Conservation (phyloP, 2,888 invertebrate genomes). For the Mesopsocus fuscifrons region DNA sequence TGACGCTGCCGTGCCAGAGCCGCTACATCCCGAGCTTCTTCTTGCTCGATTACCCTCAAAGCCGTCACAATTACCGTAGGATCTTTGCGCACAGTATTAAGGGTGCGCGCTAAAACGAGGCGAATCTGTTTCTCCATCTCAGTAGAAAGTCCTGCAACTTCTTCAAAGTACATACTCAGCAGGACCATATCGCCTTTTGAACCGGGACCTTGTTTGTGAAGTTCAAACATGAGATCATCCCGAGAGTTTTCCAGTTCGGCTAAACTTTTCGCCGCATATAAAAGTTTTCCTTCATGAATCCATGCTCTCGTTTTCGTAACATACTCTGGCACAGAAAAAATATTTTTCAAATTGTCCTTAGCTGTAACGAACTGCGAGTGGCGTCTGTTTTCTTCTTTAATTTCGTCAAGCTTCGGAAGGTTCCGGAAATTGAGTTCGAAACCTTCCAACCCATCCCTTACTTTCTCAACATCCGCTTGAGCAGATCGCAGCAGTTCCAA, state of each 20-base stretch:
- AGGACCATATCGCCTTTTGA: conserved; percentile 78
- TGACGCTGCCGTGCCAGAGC: conserved; percentile 53
- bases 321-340: conserved; percentile 93
- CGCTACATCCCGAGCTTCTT: conserved; percentile 85
- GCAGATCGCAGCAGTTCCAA: conserved; percentile 76
- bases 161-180: conserved; percentile 88
- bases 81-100: conserved; percentile 87
- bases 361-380: conserved; percentile 97
- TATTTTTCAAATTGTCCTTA: conserved; percentile 94
- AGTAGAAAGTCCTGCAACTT: conserved; percentile 79
- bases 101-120: conserved; percentile 68
- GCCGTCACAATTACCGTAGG: conserved; percentile 93
- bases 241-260: conserved; percentile 92
- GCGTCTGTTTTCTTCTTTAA: conserved; percentile 80
- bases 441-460: conserved; percentile 51
- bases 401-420: conserved; percentile 59
- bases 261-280: conserved; percentile 88
- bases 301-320: conserved; percentile 85
- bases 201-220: conserved; percentile 84
- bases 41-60: conserved; percentile 86
- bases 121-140: conserved; percentile 80
- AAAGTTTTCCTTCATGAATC: conserved; percentile 84
- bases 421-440: conserved; percentile 36
- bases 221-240: conserved; percentile 85
- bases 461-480: conserved; percentile 62